Conservation (phyloP, 2,113 vertebrate genomes). For the Anarhynchus alexandrinus region DNA sequence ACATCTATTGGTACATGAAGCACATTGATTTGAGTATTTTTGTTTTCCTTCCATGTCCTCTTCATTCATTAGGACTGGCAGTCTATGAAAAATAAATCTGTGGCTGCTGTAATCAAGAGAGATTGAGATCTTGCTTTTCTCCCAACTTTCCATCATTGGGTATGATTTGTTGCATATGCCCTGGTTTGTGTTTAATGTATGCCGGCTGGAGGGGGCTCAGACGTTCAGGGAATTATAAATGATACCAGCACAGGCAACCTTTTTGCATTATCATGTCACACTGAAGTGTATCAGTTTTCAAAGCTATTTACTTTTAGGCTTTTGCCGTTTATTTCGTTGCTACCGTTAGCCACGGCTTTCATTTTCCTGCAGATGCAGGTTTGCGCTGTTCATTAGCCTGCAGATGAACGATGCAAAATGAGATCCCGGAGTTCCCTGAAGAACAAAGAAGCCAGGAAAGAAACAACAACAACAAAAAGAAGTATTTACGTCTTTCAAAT, state of each 20-base stretch:
- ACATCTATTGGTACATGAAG: background rate
- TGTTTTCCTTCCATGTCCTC: conserved; percentile 21
- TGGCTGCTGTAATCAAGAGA: conserved; percentile 27
- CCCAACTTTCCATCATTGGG: conserved; percentile 4
- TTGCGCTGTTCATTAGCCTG: background rate
- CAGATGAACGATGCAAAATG: background rate
- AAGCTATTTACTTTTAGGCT: background rate
- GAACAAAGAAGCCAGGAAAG: background rate
- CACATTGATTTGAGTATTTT: background rate
- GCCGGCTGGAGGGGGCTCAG: conserved; percentile 39
- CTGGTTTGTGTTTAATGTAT: background rate
- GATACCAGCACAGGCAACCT: background rate
- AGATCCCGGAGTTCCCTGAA: background rate
- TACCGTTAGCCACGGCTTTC: background rate
- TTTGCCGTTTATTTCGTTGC: background rate
- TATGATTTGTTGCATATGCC: conserved; percentile 49
- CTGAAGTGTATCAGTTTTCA: background rate
- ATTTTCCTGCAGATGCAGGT: background rate
- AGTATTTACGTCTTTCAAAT: background rate
- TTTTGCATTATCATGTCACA: background rate
- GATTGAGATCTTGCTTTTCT: conserved; percentile 36
- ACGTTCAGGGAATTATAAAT: background rate
- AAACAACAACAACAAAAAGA: no score
- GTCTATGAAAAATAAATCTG: conserved; percentile 33
- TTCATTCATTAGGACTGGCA: conserved; percentile 21